Evolutionary conservation across 2,888 invertebrate genomes (phyloP).

Genomic region (Ceriagrion tenellum): DNA sequence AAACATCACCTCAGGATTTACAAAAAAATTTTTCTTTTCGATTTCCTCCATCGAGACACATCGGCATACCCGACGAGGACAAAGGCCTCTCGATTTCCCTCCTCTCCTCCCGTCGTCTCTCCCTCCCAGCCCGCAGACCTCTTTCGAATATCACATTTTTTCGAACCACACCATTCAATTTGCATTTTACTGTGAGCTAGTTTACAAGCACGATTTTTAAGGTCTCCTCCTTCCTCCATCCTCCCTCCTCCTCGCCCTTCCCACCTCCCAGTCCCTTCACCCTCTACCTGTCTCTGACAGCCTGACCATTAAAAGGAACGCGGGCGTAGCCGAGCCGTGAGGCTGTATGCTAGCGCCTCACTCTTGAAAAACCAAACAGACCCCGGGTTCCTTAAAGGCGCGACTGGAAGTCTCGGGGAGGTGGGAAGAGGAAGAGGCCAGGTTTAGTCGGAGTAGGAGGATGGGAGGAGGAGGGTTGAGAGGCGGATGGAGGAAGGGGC

Average conservation of each 20-base stretch:
- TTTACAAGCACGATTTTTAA: constrained; percentile 17
- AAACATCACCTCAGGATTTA: neutral
- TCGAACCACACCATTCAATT: neutral
- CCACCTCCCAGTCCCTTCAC: neutral
- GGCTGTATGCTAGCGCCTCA: neutral
- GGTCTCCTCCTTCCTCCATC: too few species aligned
- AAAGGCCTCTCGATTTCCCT: neutral
- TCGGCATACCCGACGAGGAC: neutral
- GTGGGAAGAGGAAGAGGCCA: neutral
- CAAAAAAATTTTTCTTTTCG: neutral
- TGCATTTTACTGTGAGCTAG: constrained; percentile 32
- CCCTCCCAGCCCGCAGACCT: too few species aligned
- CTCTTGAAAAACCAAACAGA: neutral
- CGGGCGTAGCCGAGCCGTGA: neutral
- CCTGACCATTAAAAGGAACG: constrained; percentile 19
- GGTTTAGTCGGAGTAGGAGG: neutral
- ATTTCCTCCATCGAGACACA: neutral
- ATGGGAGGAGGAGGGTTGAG: neutral
- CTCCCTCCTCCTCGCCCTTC: neutral
- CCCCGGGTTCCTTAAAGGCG: neutral
- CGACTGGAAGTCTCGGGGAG: neutral
- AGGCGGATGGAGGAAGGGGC: neutral
- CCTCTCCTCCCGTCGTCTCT: too few species aligned
- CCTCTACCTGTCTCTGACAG: neutral
- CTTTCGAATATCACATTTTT: constrained; percentile 13